These are phyloP conservation scores for Spisula subtruncata DNA, from an alignment of 2,888 invertebrate genomes.

Conservation along the genomic window DNA sequence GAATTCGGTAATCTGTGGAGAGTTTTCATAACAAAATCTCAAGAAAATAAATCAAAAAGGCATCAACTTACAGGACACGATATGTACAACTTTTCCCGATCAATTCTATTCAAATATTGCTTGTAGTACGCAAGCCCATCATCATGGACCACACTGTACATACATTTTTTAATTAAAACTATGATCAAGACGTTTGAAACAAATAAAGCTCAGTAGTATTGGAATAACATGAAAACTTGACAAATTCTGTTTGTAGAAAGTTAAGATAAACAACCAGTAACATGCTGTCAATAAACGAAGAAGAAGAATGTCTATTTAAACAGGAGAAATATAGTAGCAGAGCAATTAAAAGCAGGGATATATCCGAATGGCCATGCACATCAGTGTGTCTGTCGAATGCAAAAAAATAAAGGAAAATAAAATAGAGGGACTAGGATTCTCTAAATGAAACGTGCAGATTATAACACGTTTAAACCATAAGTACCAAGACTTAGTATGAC, in stretches of 20 bases:
- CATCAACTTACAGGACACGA: constrained; percentile 36
- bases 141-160: background rate
- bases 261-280: background rate
- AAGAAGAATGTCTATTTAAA: constrained; percentile 15
- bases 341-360: no score
- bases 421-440: no score
- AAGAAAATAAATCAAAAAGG: constrained; percentile 40
- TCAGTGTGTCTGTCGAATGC: no score
- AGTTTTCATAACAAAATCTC: constrained; percentile 26
- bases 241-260: constrained; percentile 14
- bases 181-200: background rate
- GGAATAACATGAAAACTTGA: background rate
- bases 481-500: no score
- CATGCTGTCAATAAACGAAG: background rate
- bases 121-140: background rate
- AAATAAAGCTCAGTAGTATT: background rate
- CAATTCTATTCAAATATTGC: constrained; percentile 35
- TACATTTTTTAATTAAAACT: constrained; percentile 11
- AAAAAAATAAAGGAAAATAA: no score
- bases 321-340: constrained; percentile 2
- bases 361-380: no score
- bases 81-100: constrained; percentile 39
- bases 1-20: constrained; percentile 22
- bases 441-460: no score
- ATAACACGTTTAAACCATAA: no score